Evolutionary conservation across 1,140 invertebrate species (phyloP).

Genomic region (Chrysomallon squamiferum): DNA sequence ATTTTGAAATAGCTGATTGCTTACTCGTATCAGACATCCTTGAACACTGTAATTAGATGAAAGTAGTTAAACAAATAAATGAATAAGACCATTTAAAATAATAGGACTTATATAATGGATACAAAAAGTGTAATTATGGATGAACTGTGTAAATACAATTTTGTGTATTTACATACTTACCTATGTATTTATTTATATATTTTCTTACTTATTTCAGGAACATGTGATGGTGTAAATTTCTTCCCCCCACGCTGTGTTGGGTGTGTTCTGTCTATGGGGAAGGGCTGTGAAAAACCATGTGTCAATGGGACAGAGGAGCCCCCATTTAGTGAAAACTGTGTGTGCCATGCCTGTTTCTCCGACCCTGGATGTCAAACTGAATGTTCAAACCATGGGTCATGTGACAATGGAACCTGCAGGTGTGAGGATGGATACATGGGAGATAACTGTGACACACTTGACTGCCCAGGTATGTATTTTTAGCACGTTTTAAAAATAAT

Average conservation of each 20-base stretch:
- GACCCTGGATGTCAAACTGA: slow-evolving; percentile 38
- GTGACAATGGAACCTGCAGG: slow-evolving; percentile 44
- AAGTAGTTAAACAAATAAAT: too few relatives aligned
- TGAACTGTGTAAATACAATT: too few relatives aligned
- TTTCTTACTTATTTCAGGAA: too few relatives aligned
- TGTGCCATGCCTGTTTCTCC: slow-evolving; percentile 44
- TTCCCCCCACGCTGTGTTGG: slow-evolving; percentile 45
- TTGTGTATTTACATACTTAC: too few relatives aligned
- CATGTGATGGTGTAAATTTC: slow-evolving; percentile 46
- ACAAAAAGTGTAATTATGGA: too few relatives aligned
- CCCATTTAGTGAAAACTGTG: slow-evolving; percentile 34
- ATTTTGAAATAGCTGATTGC: slow-evolving; percentile 5
- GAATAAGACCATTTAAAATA: too few relatives aligned
- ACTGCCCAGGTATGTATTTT: slow-evolving; percentile 36
- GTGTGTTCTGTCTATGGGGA: slow-evolving; percentile 43
- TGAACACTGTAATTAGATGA: too few relatives aligned
- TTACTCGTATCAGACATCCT: slow-evolving; percentile 22
- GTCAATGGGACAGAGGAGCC: slow-evolving; percentile 41
- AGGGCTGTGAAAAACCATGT: slow-evolving; percentile 46
- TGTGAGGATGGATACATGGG: slow-evolving; percentile 60
- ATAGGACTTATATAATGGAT: too few relatives aligned
- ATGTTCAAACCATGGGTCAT: slow-evolving; percentile 40
- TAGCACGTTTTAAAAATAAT: background rate
- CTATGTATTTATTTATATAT: too few relatives aligned
- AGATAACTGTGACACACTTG: slow-evolving; percentile 45